Base-by-base conservation (phyloP, 2,888 invertebrate species). In the Amiota communis region DNA sequence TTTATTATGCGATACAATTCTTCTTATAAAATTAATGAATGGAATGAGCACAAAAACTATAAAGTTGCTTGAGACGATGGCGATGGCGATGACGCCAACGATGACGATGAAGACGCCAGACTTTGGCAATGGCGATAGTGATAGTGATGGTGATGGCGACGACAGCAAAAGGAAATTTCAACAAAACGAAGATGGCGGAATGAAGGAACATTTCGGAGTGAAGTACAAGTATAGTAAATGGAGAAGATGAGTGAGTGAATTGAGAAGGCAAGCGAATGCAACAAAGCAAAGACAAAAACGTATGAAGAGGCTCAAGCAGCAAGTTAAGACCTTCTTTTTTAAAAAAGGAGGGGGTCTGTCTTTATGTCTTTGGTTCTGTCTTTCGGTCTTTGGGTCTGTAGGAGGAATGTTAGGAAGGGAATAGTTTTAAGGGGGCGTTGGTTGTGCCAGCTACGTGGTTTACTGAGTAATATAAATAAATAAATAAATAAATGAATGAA, bases 1-100 rank as follows among this genome's bases (percentile, higher is more conserved):
- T 88, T 87, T 86, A 86, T 86, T 85, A 81, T 80, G 81, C 80
- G 80, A 78, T 80, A 84, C 85, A 81, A 81, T 84, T 86, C 84
- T 86, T 86, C 85, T 86, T 88, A 80, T 81, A 84, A 86, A 86
- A 87, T 87, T 86, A 88, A 88, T 88, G 87, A 88, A 87, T 82
- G 85, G 84, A 86, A 83, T 81, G 83, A 81, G 86, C 77, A 79
- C 82, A 75, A 83, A 81, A 84, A 85, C 82, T 82, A 80, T 82
- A 82, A 81, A 80, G 36, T 36, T 36, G 36, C 36, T 36, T 36
- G 36, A 6, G 36, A 79, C 78, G 69, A 63, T 23, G 71, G 72
- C 71, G 70, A 57, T 53, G 67, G 64, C 48, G 48, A 65, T 17
- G 47, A 51, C 49, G 70, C 67, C 17, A 51, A 70, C 59, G 70